Base-by-base conservation (phyloP, 2,113 vertebrate genomes). In the Corythornis cristatus region DNA sequence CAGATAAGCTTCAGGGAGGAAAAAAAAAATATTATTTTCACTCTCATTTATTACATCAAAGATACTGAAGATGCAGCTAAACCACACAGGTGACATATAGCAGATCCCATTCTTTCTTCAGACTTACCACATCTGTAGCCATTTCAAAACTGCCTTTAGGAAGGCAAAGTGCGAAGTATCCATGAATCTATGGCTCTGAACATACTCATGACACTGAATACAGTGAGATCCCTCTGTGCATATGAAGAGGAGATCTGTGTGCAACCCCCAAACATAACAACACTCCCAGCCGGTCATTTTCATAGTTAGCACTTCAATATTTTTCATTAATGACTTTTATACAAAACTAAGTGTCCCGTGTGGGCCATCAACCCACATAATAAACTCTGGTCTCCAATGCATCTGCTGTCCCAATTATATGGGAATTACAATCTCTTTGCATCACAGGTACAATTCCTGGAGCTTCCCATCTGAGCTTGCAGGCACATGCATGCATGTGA, bases 401-500 rank as follows among this genome's bases (percentile, higher is more conserved):
- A 75, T 48, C 95, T 76, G 77, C 80, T 64, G 68, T 57, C 89
- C 76, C 73, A 58, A 10, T 45, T 53, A 28, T 2, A 2, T 0
- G 13, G 1, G 5, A 79, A 86, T 90, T 9, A 35, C 0, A 0
- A 83, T 28, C 79, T 68, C 43, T 33, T 6, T 1, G 14, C 25
- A 33, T 33, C 72, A 25, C 43, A 58, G 83, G 57, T 58, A 66
- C 53, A 43, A 67, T n/a, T 79, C 54, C 72, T 33, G 57, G 53
- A 66, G 70, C 45, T 21, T 23, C 62, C 1, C 2, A 22, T 9
- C 51, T 0, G 1, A 76, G 81, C 48, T 6, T 3, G 12, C 23
- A 50, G 62, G 62, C 53, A 28, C 18, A 62, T 0, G 1, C 7
- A 7, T 29, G 65, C 60, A 37, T 1, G 0, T 5, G 54, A 33